phyloP scores from a whole-genome alignment of 2,888 invertebrate species.

The Synergus itoensis region DNA sequence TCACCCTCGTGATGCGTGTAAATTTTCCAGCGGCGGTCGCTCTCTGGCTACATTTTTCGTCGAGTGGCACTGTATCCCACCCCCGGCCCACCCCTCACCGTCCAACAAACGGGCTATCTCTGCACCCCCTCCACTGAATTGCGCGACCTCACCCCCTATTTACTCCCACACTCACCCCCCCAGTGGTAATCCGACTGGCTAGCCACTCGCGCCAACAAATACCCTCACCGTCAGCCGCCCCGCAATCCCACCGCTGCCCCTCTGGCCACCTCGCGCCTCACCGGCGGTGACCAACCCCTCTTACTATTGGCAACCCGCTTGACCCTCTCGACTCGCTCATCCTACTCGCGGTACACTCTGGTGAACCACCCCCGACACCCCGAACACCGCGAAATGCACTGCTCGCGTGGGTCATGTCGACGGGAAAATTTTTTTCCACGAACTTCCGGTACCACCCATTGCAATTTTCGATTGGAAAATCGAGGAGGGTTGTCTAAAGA shows the following conservation, averaged over 20 bases:
- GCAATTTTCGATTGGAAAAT: slow-evolving; percentile 56
- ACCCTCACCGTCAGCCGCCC: slow-evolving; percentile 75
- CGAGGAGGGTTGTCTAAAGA: slow-evolving; percentile 54
- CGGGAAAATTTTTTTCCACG: slow-evolving; percentile 70
- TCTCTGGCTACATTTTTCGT: slow-evolving; percentile 76
- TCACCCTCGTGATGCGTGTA: slow-evolving; percentile 76
- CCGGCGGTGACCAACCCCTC: slow-evolving; percentile 41
- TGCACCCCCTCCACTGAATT: slow-evolving; percentile 4
- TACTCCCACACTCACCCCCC: slow-evolving; percentile 61
- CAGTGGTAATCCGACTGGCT: slow-evolving; percentile 78
- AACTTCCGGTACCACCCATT: slow-evolving; percentile 62
- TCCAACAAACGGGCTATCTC: slow-evolving; percentile 38
- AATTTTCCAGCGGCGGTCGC: slow-evolving; percentile 77
- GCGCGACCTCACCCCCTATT: slow-evolving; percentile 37
- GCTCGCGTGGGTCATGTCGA: slow-evolving; percentile 69
- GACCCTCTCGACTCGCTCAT: slow-evolving; percentile 52
- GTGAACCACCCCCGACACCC: slow-evolving; percentile 77
- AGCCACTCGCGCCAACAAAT: slow-evolving; percentile 78
- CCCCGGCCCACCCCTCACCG: slow-evolving; percentile 33
- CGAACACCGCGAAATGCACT: slow-evolving; percentile 74
- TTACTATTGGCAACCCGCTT: slow-evolving; percentile 33
- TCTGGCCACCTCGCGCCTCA: slow-evolving; percentile 50
- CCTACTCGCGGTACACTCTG: slow-evolving; percentile 71
- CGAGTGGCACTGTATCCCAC: slow-evolving; percentile 65
- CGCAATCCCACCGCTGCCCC: slow-evolving; percentile 56